A percentile compares a stretch with the other conserved stretches of the same genome.
Evolutionary conservation across 2,888 invertebrate genomes (phyloP).

Genomic region (Eupithecia exiguata): DNA sequence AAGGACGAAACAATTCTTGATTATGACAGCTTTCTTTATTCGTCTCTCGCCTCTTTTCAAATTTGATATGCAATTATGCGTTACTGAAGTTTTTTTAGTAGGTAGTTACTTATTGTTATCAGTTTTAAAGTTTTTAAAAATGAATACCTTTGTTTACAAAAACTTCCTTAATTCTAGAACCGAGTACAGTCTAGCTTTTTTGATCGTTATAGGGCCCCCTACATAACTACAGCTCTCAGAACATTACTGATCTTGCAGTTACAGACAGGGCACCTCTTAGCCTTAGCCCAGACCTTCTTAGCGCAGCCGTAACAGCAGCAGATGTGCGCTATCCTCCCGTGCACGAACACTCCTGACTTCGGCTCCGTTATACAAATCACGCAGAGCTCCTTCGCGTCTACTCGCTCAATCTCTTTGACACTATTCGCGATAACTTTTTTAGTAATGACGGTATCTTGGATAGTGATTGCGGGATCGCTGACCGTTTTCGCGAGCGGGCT

Average conservation of each 20-base stretch:
- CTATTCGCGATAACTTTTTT: slow-evolving; percentile 58
- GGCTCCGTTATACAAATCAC: slow-evolving; percentile 85
- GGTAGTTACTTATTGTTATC: neutral
- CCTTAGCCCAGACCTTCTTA: slow-evolving; percentile 85
- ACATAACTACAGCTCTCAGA: slow-evolving; percentile 82
- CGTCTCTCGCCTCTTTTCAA: neutral
- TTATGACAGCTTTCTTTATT: neutral
- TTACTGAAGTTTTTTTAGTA: neutral
- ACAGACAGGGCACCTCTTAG: slow-evolving; percentile 87
- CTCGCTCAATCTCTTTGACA: slow-evolving; percentile 57
- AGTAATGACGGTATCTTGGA: slow-evolving; percentile 56
- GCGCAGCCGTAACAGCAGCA: slow-evolving; percentile 89
- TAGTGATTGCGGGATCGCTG: slow-evolving; percentile 72
- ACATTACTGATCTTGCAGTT: slow-evolving; percentile 87
- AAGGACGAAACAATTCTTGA: neutral
- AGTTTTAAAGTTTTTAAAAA: neutral
- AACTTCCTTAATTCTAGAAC: neutral
- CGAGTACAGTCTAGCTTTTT: neutral
- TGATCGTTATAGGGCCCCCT: neutral
- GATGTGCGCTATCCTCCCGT: slow-evolving; percentile 86
- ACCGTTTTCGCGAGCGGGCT: slow-evolving; percentile 67
- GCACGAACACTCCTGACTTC: slow-evolving; percentile 87
- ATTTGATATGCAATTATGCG: neutral
- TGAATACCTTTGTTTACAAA: neutral
- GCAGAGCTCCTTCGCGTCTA: slow-evolving; percentile 72